These are phyloP conservation scores for Pararge aegeria DNA, from an alignment of 1,140 invertebrate species.

Conservation along the genomic window DNA sequence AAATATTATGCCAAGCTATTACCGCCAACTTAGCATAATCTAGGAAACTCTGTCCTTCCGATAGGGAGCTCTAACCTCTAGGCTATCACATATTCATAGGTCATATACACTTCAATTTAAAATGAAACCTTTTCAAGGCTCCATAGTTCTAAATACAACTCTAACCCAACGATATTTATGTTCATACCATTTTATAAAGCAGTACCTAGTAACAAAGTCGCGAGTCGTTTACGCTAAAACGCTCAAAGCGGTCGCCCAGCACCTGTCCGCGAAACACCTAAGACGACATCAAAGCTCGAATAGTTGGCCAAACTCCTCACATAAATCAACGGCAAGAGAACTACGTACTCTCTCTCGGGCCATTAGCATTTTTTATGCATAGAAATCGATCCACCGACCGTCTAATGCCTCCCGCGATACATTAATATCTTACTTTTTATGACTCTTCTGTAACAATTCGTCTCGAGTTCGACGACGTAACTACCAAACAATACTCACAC, in stretches of 20 bases:
- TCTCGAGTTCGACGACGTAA: slow-evolving; percentile 46
- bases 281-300: slow-evolving; percentile 54
- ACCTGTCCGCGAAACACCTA: slow-evolving; percentile 57
- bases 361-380: slow-evolving; percentile 80
- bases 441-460: slow-evolving; percentile 76
- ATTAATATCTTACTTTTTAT: slow-evolving; percentile 80
- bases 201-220: not conserved
- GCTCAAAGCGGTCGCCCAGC: slow-evolving; percentile 26
- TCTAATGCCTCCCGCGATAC: slow-evolving; percentile 79
- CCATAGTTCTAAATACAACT: no score
- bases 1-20: no score
- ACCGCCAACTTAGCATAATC: no score
- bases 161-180: not conserved
- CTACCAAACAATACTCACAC: slow-evolving; percentile 4
- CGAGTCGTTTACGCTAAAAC: slow-evolving; percentile 24
- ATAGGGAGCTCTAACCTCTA: no score
- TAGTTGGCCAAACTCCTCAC: slow-evolving; percentile 60
- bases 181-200: not conserved
- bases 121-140: no score
- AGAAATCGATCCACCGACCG: slow-evolving; percentile 74
- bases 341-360: slow-evolving; percentile 59
- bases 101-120: no score
- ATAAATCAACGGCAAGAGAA: slow-evolving; percentile 68
- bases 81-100: no score
- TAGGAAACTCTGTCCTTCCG: no score